phyloP scores from a whole-genome alignment of 2,113 vertebrate species.

The Crotalus horridus region DNA sequence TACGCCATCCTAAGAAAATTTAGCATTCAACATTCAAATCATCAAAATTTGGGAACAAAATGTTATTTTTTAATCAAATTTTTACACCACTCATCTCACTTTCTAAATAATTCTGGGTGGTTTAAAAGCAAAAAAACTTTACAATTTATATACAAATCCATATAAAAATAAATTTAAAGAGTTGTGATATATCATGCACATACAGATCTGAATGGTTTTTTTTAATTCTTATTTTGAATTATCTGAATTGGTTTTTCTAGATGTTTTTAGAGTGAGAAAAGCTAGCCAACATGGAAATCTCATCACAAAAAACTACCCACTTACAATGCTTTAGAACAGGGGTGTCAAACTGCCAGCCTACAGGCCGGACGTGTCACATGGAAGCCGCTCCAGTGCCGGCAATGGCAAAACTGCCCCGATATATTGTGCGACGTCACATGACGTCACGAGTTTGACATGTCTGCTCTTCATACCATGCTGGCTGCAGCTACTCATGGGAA shows the following conservation, averaged over 20 bases:
- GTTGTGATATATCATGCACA: neutral
- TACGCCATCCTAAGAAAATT: neutral
- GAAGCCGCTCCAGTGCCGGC: too few species aligned
- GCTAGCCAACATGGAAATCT: neutral
- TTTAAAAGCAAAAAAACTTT: neutral
- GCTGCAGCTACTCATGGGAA: neutral
- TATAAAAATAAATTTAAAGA: neutral
- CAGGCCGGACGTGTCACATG: too few species aligned
- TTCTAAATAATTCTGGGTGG: neutral
- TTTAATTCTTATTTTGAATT: neutral
- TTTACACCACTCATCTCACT: neutral
- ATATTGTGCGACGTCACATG: fast-evolving
- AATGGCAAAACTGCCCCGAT: too few species aligned
- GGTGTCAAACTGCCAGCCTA: too few species aligned
- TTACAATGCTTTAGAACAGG: neutral
- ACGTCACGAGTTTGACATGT: too few species aligned
- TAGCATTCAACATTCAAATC: neutral
- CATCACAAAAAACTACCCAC: neutral
- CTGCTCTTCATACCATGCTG: neutral
- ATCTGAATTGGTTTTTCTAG: neutral
- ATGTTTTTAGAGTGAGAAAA: neutral
- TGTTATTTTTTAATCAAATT: neutral
- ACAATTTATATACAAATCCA: neutral
- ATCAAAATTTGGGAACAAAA: neutral
- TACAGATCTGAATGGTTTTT: neutral